Conservation (phyloP, 2,888 invertebrate species). For the Machimus rusticus region DNA sequence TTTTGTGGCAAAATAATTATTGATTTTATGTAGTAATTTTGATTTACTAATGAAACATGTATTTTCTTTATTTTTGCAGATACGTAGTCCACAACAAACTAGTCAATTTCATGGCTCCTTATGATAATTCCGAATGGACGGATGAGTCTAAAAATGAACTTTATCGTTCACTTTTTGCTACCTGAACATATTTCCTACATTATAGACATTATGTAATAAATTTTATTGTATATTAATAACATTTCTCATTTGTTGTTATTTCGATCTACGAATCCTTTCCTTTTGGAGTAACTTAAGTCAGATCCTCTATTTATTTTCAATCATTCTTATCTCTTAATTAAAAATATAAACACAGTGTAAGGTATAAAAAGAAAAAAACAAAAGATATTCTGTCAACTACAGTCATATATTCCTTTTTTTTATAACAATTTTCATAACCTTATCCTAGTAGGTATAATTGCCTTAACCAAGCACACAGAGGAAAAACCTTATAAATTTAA, state of each 20-base stretch:
- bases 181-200: conserved; percentile 20
- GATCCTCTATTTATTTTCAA: background rate
- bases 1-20: too few species aligned
- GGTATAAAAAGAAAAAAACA: background rate
- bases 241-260: background rate
- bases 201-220: background rate
- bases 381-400: conserved; percentile 12
- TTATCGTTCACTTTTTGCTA: conserved; percentile 79
- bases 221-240: background rate
- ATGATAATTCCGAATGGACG: conserved; percentile 72
- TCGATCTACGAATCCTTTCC: background rate
- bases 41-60: background rate
- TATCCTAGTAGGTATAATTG: background rate
- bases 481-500: conserved; percentile 6
- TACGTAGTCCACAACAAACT: conserved; percentile 86
- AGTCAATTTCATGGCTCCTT: conserved; percentile 91
- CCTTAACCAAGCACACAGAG: conserved; percentile 32
- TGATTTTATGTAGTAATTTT: too few species aligned
- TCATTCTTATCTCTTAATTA: background rate
- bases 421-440: conserved; percentile 25
- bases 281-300: background rate
- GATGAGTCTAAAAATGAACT: conserved; percentile 83
- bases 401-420: conserved; percentile 21
- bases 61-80: conserved; percentile 50
- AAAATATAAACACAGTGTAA: background rate